These are phyloP conservation scores for Plotosus lineatus DNA, from an alignment of 2,113 vertebrate genomes.

Conservation along the genomic window DNA sequence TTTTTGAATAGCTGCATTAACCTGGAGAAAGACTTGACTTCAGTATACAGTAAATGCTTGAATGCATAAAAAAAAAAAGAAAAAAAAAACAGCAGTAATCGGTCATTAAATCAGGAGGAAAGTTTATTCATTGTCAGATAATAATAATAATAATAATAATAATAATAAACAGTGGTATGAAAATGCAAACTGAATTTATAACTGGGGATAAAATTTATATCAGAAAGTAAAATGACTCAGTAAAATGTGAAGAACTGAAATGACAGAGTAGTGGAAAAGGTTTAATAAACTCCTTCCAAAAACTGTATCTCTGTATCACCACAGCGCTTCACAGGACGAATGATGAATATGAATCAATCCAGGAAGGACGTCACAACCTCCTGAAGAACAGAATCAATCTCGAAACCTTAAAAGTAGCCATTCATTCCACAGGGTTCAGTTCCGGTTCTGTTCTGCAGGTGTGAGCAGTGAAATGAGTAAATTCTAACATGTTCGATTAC, in stretches of 20 bases:
- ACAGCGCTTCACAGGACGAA: background rate
- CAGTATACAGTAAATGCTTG: background rate
- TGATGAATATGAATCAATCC: background rate
- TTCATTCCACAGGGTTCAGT: background rate
- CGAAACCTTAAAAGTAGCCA: background rate
- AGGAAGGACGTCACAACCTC: background rate
- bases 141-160: slow-evolving; percentile 46
- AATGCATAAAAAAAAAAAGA: slow-evolving; percentile 1
- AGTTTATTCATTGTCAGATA: slow-evolving; percentile 85
- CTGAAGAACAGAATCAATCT: background rate
- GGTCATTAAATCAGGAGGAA: slow-evolving; percentile 54
- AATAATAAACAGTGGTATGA: slow-evolving; percentile 73
- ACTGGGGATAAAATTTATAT: slow-evolving; percentile 77
- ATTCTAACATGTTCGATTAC: background rate
- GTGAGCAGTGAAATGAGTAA: no score
- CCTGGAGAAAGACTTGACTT: background rate
- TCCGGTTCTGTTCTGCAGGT: no score
- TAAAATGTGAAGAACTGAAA: slow-evolving; percentile 45
- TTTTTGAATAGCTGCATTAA: background rate
- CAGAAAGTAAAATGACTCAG: slow-evolving; percentile 62
- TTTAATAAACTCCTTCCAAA: slow-evolving; percentile 60
- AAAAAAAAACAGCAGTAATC: background rate
- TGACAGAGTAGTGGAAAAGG: slow-evolving; percentile 44
- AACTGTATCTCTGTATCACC: background rate
- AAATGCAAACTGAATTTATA: slow-evolving; percentile 61